Evolutionary conservation across 2,888 invertebrate genomes (phyloP).

Genomic region (Xanthia togata): DNA sequence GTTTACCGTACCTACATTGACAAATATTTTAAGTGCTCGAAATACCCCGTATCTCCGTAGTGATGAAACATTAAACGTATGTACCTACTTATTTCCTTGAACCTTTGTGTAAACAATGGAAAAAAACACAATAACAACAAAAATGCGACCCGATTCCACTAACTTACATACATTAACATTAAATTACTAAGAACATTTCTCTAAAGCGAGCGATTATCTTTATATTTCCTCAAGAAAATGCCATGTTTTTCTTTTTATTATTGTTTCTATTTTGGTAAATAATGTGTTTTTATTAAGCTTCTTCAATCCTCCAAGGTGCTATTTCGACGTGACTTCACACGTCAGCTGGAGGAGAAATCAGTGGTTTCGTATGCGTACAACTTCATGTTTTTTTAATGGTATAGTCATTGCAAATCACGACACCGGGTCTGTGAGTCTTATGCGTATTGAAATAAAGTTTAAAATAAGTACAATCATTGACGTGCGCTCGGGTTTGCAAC

Average conservation of each 20-base stretch:
- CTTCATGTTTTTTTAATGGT: not conserved
- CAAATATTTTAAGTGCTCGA: too few relatives aligned
- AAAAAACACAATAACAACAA: not conserved
- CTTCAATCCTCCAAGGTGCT: not conserved
- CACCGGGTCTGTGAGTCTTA: not conserved
- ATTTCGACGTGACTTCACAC: not conserved
- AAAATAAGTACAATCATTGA: too few relatives aligned
- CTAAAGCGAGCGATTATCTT: conserved; percentile 2
- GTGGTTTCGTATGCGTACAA: not conserved
- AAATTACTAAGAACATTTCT: not conserved
- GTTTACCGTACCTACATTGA: too few relatives aligned
- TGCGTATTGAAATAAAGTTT: not conserved
- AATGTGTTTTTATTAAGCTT: not conserved
- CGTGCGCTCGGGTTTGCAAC: too few relatives aligned
- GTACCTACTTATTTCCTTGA: not conserved
- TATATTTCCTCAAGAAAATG: not conserved
- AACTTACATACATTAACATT: too few relatives aligned
- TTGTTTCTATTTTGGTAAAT: conserved; percentile 2
- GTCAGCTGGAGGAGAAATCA: too few relatives aligned
- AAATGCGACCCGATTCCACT: not conserved
- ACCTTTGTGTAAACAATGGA: not conserved
- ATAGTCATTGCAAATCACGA: not conserved
- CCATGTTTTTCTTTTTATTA: not conserved
- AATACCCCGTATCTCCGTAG: too few relatives aligned
- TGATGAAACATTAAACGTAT: too few relatives aligned